Conservation (phyloP, 30 jellyfish, hydroid and myxozoan species). For the Hydractinia echinata region DNA sequence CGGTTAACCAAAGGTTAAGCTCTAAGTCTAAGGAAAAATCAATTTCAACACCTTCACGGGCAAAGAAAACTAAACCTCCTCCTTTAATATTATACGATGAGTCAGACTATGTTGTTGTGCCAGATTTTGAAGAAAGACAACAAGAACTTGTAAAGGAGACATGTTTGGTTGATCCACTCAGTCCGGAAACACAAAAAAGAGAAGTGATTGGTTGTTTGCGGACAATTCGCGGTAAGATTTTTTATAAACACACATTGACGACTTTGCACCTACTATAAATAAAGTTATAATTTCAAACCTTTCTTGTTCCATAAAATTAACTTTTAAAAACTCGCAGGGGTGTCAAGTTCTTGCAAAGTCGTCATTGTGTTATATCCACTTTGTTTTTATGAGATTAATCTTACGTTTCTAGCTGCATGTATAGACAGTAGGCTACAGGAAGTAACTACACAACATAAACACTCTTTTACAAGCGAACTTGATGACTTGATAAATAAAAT, state of each 20-base stretch:
- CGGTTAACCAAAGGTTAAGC: no score
- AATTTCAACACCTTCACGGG: not conserved
- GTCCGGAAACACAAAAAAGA: slow-evolving; percentile 13
- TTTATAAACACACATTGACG: no score
- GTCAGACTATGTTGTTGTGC: slow-evolving; percentile 14
- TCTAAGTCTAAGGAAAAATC: no score
- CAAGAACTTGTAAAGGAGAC: not conserved
- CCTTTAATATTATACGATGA: slow-evolving; percentile 4
- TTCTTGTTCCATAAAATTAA: no score
- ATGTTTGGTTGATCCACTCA: not conserved
- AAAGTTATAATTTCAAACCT: no score
- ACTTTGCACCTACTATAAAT: no score
- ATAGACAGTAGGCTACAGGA: no score
- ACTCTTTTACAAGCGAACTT: not conserved
- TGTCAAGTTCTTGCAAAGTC: no score
- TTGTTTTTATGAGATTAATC: no score
- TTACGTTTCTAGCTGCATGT: no score
- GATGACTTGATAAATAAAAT: not conserved
- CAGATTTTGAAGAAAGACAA: slow-evolving; percentile 3
- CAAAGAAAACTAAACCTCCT: not conserved
- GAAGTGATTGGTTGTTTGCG: slow-evolving; percentile 10
- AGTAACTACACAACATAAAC: not conserved
- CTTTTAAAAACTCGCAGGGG: no score
- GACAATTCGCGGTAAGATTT: not conserved
- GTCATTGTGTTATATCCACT: no score